Conservation (phyloP, 2,888 invertebrate species). For the Athalia cordata region DNA sequence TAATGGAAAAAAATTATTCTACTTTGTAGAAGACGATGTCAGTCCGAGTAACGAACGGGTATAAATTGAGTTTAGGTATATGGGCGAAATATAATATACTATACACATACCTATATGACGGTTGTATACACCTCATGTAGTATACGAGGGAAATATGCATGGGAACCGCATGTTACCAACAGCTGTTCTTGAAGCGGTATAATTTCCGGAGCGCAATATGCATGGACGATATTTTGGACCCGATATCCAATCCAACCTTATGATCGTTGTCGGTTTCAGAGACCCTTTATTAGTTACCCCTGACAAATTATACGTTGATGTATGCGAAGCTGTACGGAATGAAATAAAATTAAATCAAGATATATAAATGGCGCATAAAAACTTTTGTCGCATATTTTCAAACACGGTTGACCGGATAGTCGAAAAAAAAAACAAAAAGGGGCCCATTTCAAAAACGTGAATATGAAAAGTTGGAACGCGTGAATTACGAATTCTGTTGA, state of each 20-base stretch:
- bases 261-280: background rate
- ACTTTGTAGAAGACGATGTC: too few relatives aligned
- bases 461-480: too few relatives aligned
- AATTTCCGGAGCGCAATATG: slow-evolving; percentile 34
- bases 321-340: background rate
- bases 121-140: too few relatives aligned
- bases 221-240: slow-evolving; percentile 30
- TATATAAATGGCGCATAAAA: background rate
- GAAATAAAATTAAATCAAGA: slow-evolving; percentile 8
- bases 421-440: too few relatives aligned
- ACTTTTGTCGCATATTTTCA: background rate
- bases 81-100: too few relatives aligned
- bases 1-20: too few relatives aligned
- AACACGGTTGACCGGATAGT: background rate
- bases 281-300: background rate
- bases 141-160: slow-evolving; percentile 23
- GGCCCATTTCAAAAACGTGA: too few relatives aligned
- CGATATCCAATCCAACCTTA: background rate
- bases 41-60: slow-evolving; percentile 5
- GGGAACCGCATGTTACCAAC: slow-evolving; percentile 40
- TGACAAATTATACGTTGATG: background rate
- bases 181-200: slow-evolving; percentile 41
- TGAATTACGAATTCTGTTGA: too few relatives aligned
- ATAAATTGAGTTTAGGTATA: slow-evolving; percentile 24
- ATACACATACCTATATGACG: background rate